A percentile compares a stretch with the other conserved stretches of the same genome.
Evolutionary conservation across 92 coral and sea anemone genomes (phyloP).

Genomic region (Porites rus): DNA sequence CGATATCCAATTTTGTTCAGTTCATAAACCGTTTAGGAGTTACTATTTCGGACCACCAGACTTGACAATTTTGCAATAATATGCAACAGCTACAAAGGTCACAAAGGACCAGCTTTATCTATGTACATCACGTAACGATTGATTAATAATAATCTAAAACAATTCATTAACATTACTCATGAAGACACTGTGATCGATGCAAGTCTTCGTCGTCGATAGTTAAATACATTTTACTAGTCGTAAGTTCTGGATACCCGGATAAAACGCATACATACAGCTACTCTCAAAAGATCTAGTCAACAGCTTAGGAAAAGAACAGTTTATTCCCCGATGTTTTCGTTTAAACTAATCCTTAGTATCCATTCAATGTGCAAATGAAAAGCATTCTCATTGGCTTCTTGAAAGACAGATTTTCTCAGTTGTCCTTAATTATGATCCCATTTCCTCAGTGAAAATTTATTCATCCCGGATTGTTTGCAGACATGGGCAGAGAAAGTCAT

Average conservation of each 20-base stretch:
- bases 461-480: slow-evolving; percentile 32
- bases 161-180: neutral
- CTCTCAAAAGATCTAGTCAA: neutral
- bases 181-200: neutral
- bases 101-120: neutral
- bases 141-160: neutral
- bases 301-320: neutral
- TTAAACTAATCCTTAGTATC: neutral
- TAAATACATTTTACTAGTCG: neutral
- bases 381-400: neutral
- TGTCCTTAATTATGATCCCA: neutral
- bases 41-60: neutral
- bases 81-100: too few species aligned
- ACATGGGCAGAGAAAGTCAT: slow-evolving; percentile 25
- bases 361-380: neutral
- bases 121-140: slow-evolving; percentile 21
- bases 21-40: neutral
- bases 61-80: too few species aligned
- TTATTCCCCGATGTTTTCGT: neutral
- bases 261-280: neutral
- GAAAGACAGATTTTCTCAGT: neutral
- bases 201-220: neutral
- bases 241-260: neutral
- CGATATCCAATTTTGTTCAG: neutral
- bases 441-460: slow-evolving; percentile 14